Conservation (phyloP, 2,888 invertebrate genomes). For the Patella depressa region DNA sequence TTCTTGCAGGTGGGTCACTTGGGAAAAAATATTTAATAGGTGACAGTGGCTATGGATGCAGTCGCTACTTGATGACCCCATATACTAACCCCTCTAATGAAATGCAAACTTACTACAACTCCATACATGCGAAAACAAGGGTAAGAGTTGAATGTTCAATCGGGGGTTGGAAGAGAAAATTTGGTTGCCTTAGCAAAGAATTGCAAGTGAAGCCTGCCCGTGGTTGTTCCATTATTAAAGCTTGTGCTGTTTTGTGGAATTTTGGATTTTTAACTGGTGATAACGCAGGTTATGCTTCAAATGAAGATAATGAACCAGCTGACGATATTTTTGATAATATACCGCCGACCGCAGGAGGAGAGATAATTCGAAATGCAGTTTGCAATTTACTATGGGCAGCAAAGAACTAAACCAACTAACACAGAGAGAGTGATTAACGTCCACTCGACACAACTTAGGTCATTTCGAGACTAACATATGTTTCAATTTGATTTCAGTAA, state of each 20-base stretch:
- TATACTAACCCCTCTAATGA: background rate
- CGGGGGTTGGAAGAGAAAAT: background rate
- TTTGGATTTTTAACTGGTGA: background rate
- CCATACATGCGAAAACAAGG: background rate
- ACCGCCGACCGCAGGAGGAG: background rate
- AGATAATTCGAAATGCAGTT: background rate
- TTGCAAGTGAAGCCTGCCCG: background rate
- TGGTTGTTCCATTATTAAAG: background rate
- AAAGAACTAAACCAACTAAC: too few species aligned
- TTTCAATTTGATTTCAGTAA: too few species aligned
- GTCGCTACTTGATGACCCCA: background rate
- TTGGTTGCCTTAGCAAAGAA: background rate
- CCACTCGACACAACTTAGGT: too few species aligned
- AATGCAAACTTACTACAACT: background rate
- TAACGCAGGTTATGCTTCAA: background rate
- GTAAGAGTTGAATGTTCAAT: background rate
- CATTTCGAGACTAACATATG: background rate
- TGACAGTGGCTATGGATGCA: background rate
- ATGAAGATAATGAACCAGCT: background rate
- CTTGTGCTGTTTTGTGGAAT: slow-evolving; percentile 5
- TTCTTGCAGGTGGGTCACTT: background rate
- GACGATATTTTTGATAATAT: background rate
- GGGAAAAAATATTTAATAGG: background rate
- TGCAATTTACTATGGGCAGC: too few species aligned
- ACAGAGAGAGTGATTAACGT: too few species aligned